These are phyloP conservation scores for Hymenochirus boettgeri DNA, from an alignment of 2,113 vertebrate species.

Conservation along the genomic window DNA sequence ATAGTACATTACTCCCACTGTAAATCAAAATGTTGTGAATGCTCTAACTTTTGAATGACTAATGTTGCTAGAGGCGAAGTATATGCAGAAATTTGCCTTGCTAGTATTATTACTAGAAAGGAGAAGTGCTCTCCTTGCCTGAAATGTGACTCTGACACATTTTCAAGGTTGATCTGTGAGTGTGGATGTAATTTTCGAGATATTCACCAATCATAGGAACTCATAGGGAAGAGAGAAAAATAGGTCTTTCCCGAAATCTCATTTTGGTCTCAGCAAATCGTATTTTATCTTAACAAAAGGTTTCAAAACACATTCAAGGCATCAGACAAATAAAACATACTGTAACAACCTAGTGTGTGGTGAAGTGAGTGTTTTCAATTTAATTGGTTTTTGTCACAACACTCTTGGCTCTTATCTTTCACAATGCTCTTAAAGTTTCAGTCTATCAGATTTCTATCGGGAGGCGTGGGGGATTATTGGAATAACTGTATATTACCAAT, in stretches of 20 bases:
- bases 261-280: slow-evolving; percentile 32
- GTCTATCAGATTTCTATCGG: no score
- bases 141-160: slow-evolving; percentile 21
- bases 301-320: background rate
- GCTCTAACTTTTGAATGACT: background rate
- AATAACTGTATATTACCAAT: no score
- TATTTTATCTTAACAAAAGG: slow-evolving; percentile 27
- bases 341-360: background rate
- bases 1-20: background rate
- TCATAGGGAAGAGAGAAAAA: slow-evolving; percentile 14
- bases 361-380: background rate
- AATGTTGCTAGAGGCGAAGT: slow-evolving; percentile 8
- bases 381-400: background rate
- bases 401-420: background rate
- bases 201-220: slow-evolving; percentile 29
- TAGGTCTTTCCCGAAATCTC: slow-evolving; percentile 7
- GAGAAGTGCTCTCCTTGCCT: slow-evolving; percentile 1
- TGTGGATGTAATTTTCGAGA: slow-evolving; percentile 23
- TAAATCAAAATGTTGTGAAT: background rate
- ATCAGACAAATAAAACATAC: background rate
- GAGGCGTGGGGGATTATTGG: no score
- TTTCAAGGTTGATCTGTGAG: slow-evolving; percentile 35
- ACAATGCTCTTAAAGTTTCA: background rate
- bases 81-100: slow-evolving; percentile 2
- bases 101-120: slow-evolving; percentile 5